phyloP scores from a whole-genome alignment of 2,888 invertebrate species.

The Tortricodes alternella region DNA sequence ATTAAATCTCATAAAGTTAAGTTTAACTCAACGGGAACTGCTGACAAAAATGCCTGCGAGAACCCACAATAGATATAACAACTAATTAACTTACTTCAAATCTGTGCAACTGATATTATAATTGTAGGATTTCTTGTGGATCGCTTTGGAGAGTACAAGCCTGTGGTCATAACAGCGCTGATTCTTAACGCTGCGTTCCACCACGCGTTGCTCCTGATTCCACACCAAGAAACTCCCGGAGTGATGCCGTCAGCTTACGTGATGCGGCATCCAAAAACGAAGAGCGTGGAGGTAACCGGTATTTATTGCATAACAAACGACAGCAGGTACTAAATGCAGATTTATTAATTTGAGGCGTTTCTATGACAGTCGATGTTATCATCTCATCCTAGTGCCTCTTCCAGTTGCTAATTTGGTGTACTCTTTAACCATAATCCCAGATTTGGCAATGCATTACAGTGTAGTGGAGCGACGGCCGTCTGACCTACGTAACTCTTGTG shows the following conservation, averaged over 20 bases:
- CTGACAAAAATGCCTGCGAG: neutral
- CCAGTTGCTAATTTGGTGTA: too few species aligned
- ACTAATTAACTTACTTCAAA: neutral
- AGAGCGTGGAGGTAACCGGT: constrained; percentile 85
- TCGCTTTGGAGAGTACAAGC: constrained; percentile 93
- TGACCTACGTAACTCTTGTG: too few species aligned
- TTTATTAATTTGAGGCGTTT: too few species aligned
- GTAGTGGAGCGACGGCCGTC: too few species aligned
- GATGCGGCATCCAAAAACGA: constrained; percentile 87
- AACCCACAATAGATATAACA: neutral
- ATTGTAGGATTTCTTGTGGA: constrained; percentile 91
- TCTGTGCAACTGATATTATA: neutral
- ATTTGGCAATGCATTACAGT: too few species aligned
- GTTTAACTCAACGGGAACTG: neutral
- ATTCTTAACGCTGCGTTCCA: constrained; percentile 90
- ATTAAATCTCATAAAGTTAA: neutral
- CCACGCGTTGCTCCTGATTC: constrained; percentile 89
- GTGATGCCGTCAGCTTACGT: constrained; percentile 89
- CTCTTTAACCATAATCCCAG: too few species aligned
- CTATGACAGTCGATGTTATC: too few species aligned
- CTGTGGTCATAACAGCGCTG: constrained; percentile 90
- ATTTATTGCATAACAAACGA: too few species aligned
- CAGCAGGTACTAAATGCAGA: too few species aligned
- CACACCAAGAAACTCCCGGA: constrained; percentile 90
- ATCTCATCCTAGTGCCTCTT: too few species aligned